Conservation (phyloP, 2,113 vertebrate species). For the Hyperoodon ampullatus region DNA sequence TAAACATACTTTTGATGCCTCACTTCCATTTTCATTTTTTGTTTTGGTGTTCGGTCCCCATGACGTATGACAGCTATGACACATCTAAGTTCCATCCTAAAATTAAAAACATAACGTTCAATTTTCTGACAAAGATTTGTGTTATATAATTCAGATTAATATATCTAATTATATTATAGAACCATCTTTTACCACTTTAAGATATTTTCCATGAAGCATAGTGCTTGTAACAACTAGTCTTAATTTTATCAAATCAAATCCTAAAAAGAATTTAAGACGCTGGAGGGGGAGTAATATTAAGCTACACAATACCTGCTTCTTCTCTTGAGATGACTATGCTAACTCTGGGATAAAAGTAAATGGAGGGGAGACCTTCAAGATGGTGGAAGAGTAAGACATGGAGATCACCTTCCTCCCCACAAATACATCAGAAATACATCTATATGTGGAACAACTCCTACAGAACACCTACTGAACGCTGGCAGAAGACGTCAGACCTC, state of each 20-base stretch:
- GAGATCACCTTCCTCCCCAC: too few species aligned
- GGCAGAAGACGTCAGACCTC: too few species aligned
- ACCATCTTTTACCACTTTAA: background rate
- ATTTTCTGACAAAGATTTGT: slow-evolving; percentile 33
- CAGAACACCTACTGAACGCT: too few species aligned
- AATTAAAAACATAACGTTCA: slow-evolving; percentile 66
- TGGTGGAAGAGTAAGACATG: too few species aligned
- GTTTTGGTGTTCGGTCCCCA: slow-evolving; percentile 90
- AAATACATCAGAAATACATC: too few species aligned
- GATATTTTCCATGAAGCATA: background rate
- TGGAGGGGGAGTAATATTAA: background rate
- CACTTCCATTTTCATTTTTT: slow-evolving; percentile 94
- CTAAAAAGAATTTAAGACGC: background rate
- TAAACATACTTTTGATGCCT: slow-evolving; percentile 88
- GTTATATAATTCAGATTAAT: background rate
- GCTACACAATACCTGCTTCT: background rate
- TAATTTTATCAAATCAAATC: slow-evolving; percentile 37
- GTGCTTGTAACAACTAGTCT: background rate
- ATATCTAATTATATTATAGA: background rate
- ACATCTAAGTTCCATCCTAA: slow-evolving; percentile 94
- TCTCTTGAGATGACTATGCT: background rate
- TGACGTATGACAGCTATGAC: slow-evolving; percentile 91
- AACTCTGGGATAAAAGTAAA: background rate
- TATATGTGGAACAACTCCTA: too few species aligned
- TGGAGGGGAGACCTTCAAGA: background rate